Conservation (phyloP, 2,888 invertebrate genomes). For the Carabus problematicus region DNA sequence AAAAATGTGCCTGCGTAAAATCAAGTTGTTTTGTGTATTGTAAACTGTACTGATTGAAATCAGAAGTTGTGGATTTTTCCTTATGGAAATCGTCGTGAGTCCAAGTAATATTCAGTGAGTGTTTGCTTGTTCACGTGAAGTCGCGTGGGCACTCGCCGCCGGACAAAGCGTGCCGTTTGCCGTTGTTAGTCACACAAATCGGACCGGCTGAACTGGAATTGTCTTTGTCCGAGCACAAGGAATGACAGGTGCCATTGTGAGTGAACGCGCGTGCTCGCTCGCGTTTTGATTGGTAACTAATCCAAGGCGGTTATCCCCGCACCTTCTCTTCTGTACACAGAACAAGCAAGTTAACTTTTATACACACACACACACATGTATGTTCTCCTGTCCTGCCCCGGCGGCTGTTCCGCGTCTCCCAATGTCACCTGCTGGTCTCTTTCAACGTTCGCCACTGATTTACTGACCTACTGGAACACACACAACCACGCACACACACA, state of each 20-base stretch:
- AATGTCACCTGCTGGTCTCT: slow-evolving; percentile 26
- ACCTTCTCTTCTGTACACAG: neutral
- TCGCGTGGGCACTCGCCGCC: slow-evolving; percentile 1
- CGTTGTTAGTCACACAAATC: neutral
- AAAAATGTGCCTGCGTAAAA: no score
- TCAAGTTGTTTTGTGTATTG: no score
- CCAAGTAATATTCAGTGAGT: no score
- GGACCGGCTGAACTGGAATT: neutral
- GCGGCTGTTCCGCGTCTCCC: slow-evolving; percentile 22
- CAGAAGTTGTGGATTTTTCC: no score
- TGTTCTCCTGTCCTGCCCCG: slow-evolving; percentile 5
- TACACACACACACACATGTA: neutral
- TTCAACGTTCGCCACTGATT: neutral
- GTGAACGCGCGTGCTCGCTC: neutral
- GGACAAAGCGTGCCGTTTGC: neutral
- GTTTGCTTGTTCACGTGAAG: slow-evolving; percentile 1
- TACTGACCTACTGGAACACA: neutral
- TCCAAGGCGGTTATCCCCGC: slow-evolving; percentile 15
- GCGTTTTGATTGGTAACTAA: neutral
- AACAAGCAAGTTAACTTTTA: neutral
- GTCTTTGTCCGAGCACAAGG: neutral
- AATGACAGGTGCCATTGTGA: slow-evolving; percentile 13
- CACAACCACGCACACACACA: no score
- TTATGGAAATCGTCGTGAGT: no score
- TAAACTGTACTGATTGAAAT: no score